Base-by-base conservation (phyloP, 1,140 invertebrate genomes). In the Lepidurus packardi region DNA sequence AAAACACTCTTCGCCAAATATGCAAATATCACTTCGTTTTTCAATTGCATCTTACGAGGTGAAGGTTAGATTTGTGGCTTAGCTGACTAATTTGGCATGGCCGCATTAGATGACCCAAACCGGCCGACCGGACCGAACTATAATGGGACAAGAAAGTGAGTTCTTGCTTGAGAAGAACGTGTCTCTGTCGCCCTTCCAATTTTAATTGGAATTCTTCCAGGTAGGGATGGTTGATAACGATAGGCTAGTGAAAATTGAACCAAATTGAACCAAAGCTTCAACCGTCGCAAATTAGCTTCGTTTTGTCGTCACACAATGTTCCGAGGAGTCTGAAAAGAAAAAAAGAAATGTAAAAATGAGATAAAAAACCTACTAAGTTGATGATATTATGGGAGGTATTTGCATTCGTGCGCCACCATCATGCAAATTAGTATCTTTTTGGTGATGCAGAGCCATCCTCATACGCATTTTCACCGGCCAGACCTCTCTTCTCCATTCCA, bases 351-450 rank as follows among this genome's bases (percentile, higher is more conserved):
- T 4, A 34, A 34, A 4, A 34, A 34, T 34, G 1, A 34, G 34
- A 34, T 34, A 34, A 34, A 34, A 34, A 34, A 34, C 2, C 34
- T 34, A 65, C 53, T 65, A 9, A 16, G 53, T 65, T 65, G 53
- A 65, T 65, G 21, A 13, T 34, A 34, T 34, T 34, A 34, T 34
- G 34, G 53, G 7, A 21, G 53, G 0, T 65, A 65, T 65, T 65
- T n/a, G 53, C 53, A 65, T 65, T 65, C 53, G 16, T 16, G 21
- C 4, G 53, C 16, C 53, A n/a, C 53, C 16, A 7, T 65, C 53
- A 65, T 65, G 53, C 53, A 65, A 65, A 65, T 65, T 21, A 65
- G 53, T 13, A 65, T 9, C 53, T 16, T 65, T 65, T 65, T n/a
- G 21, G 34, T 34, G 53, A 65, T 65, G 53, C 53, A 65, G 21